Evolutionary conservation across 2,113 vertebrate species (phyloP), one percentile per base, ranked within the genome.

Genomic region (Castor canadensis): DNA sequence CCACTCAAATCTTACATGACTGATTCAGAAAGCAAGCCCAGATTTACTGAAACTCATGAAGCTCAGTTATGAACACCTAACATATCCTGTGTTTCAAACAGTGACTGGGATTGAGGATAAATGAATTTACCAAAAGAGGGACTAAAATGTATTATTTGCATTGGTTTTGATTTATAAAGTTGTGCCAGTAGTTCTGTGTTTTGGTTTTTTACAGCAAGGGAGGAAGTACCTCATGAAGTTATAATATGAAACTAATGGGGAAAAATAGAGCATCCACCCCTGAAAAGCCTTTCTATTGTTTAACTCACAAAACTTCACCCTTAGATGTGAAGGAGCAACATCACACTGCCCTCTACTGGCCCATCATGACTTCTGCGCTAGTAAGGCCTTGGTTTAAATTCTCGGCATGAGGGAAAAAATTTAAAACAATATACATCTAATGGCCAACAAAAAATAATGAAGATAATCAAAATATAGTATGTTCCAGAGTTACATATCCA

Each of bases 341-440:
- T 92, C 77, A 96, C 83, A 89, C 92, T 87, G 98, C 98, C 98
- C 98, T 97, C 98, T 98, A 93, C 96, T 93, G 98, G 97, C 79
- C 22, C 49, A 19, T 54, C 3, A 5, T 86, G 82, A 94, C 67
- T 89, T 92, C 90, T 81, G 92, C 97, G 97, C 20, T 8, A 58
- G 72, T 1, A 43, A 73, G 28, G 67, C 43, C 71, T 94, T 56
- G 9, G 56, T 32, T 71, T 73, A 60, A 81, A 95, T 32, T 92
- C 28, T 85, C 15, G 16, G 58, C 81, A 67, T 28, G 43, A n/a
- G n/a, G 15, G 16, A 7, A 45, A 71, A 69, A 22, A 77, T 72
- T 38, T 32, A 88, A 86, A 92, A 91, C 73, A 91, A 91, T 45
- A 38, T 10, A 0, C 52, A 84, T 20, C 71, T 56, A 75, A 60